Conservation (phyloP, 2,113 vertebrate genomes). For the Tychaedon coryphoeus region DNA sequence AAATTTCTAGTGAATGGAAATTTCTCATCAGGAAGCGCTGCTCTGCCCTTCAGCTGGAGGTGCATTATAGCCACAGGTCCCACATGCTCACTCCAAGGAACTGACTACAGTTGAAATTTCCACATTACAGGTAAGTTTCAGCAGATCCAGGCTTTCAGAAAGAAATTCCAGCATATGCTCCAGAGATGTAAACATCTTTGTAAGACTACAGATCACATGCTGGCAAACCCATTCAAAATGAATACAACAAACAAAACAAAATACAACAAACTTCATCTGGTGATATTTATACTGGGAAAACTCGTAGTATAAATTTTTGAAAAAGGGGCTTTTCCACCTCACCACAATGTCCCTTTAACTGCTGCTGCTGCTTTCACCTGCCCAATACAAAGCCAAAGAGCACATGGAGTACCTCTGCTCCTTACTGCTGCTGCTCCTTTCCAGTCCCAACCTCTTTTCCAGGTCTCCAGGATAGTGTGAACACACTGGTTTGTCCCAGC, state of each 20-base stretch:
- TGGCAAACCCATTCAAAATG: neutral
- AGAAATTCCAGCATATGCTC: neutral
- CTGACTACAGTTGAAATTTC: neutral
- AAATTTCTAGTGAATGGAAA: too few species aligned
- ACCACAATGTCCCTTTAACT: fast-evolving
- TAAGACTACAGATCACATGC: neutral
- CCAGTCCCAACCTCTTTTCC: neutral
- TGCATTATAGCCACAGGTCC: neutral
- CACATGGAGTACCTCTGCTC: neutral
- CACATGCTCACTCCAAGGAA: neutral
- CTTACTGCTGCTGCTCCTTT: neutral
- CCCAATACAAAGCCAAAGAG: neutral
- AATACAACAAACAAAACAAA: neutral
- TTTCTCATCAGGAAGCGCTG: neutral
- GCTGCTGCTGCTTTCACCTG: neutral
- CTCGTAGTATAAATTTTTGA: neutral
- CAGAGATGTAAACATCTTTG: neutral
- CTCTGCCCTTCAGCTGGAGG: neutral
- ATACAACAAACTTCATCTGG: neutral
- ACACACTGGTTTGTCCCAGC: fast-evolving
- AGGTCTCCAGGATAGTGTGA: neutral
- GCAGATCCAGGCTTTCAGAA: neutral
- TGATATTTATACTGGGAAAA: neutral
- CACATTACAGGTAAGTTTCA: neutral
- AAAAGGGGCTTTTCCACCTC: neutral